These are phyloP conservation scores for Ernsta delagoae DNA, from an alignment of 2,888 invertebrate genomes.

Conservation along the genomic window DNA sequence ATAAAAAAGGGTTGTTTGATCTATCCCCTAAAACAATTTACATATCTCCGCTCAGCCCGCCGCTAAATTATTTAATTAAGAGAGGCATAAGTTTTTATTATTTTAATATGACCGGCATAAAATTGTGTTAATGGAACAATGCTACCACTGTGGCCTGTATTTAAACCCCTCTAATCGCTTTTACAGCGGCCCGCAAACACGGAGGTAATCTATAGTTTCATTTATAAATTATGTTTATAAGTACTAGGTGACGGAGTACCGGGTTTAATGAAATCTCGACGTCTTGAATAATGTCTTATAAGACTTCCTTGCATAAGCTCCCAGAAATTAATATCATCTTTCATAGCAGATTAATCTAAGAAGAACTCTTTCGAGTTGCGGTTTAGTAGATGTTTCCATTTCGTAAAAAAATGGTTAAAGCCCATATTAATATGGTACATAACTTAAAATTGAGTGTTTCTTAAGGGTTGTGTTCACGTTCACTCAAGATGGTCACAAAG, in stretches of 20 bases:
- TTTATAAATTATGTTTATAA: constrained; percentile 43
- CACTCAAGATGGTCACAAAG: no score
- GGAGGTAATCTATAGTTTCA: constrained; percentile 38
- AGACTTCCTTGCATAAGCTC: constrained; percentile 28
- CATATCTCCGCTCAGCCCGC: constrained; percentile 83
- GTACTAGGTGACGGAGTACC: constrained; percentile 41
- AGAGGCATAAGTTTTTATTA: constrained; percentile 86
- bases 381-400: not conserved
- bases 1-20: constrained; percentile 86
- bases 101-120: constrained; percentile 84
- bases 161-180: constrained; percentile 51
- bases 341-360: not conserved
- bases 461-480: no score
- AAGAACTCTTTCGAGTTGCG: not conserved
- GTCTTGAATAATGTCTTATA: constrained; percentile 44
- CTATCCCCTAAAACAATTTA: constrained; percentile 86
- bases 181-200: constrained; percentile 61
- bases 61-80: constrained; percentile 86
- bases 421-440: no score
- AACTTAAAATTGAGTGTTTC: no score
- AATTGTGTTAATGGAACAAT: constrained; percentile 83
- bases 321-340: constrained; percentile 28
- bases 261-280: constrained; percentile 44
- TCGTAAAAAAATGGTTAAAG: not conserved
- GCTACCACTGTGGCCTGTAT: constrained; percentile 64